These are phyloP conservation scores for Tenthredo notha DNA, from an alignment of 2,888 invertebrate genomes.

Conservation along the genomic window DNA sequence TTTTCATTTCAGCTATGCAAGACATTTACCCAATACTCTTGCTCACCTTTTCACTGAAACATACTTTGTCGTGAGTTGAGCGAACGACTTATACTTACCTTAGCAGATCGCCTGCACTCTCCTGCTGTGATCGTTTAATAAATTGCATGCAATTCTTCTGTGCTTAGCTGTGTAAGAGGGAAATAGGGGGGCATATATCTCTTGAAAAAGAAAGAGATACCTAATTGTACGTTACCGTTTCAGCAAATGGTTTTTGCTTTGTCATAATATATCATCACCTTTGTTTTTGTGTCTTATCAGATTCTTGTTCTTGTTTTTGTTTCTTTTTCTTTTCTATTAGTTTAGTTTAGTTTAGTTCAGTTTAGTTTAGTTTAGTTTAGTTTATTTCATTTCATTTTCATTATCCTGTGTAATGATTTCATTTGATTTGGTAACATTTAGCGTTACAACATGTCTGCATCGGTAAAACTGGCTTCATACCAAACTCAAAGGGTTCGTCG, in stretches of 20 bases:
- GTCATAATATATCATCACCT: slow-evolving; percentile 31
- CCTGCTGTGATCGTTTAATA: slow-evolving; percentile 39
- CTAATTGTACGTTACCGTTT: slow-evolving; percentile 38
- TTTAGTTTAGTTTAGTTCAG: not conserved
- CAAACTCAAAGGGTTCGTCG: slow-evolving; percentile 62
- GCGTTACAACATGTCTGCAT: slow-evolving; percentile 60
- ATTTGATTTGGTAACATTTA: slow-evolving; percentile 55
- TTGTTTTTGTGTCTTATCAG: not conserved
- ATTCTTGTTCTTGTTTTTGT: not conserved
- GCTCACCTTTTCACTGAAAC: slow-evolving; percentile 51
- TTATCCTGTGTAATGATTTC: not conserved
- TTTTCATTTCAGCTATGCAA: not conserved
- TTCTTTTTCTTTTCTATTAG: no score
- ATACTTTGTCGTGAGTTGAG: slow-evolving; percentile 65
- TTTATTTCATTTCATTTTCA: not conserved
- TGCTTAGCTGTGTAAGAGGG: slow-evolving; percentile 34
- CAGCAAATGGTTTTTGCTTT: slow-evolving; percentile 56
- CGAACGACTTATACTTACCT: slow-evolving; percentile 75
- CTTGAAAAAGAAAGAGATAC: not conserved
- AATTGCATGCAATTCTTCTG: slow-evolving; percentile 54
- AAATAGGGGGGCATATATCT: not conserved
- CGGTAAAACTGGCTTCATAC: slow-evolving; percentile 66
- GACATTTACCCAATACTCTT: not conserved
- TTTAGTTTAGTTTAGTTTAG: not conserved
- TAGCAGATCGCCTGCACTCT: slow-evolving; percentile 60